A percentile compares a stretch with the other conserved stretches of the same genome.
These are phyloP conservation scores for Eriosoma lanigerum DNA, from an alignment of 1,140 invertebrate genomes.

Conservation along the genomic window DNA sequence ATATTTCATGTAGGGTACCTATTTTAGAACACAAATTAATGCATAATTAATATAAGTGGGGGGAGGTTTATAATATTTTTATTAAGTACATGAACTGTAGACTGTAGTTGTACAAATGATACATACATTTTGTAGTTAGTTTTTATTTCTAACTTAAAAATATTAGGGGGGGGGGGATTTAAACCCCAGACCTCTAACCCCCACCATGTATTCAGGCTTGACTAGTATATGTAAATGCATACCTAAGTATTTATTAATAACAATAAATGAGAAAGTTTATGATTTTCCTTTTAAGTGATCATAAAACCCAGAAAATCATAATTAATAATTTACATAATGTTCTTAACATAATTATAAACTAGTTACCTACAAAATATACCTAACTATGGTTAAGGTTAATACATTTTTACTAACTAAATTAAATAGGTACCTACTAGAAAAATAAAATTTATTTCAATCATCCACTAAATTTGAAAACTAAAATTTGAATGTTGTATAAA, in stretches of 20 bases:
- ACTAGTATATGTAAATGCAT: too few species aligned
- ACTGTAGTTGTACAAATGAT: too few species aligned
- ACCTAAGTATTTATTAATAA: neutral
- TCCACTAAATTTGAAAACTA: neutral
- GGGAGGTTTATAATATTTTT: too few species aligned
- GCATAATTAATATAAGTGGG: too few species aligned
- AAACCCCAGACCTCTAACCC: too few species aligned
- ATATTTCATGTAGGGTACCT: slow-evolving; percentile 1
- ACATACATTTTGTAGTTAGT: too few species aligned
- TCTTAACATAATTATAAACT: slow-evolving; percentile 12
- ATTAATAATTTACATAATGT: neutral
- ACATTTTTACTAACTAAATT: slow-evolving; percentile 11
- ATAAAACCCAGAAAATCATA: neutral
- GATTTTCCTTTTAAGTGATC: neutral
- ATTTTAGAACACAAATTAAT: neutral
- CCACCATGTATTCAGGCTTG: too few species aligned
- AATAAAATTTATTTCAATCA: slow-evolving; percentile 10
- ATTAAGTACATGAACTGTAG: too few species aligned
- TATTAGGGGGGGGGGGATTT: too few species aligned
- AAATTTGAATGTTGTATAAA: neutral
- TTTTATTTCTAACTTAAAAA: too few species aligned
- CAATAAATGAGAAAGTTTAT: neutral
- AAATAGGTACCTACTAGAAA: neutral
- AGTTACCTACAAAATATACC: neutral
- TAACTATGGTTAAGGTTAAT: slow-evolving; percentile 9